These are phyloP conservation scores for Epistrophella euchroma DNA, from an alignment of 2,888 invertebrate species.

Conservation along the genomic window DNA sequence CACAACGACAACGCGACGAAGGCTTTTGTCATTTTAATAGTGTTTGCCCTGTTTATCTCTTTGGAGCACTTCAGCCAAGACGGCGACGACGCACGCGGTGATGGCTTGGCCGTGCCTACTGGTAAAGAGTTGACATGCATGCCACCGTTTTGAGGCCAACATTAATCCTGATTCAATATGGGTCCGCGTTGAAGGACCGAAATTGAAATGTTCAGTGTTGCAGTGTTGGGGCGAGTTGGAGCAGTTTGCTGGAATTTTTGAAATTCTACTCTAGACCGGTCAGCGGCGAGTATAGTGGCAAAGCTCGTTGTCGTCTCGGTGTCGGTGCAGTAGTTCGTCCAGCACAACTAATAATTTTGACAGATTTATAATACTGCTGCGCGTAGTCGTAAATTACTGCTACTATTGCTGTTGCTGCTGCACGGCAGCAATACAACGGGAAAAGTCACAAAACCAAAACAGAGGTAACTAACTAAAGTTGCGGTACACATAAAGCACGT, in stretches of 20 bases:
- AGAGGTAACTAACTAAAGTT: constrained; percentile 6
- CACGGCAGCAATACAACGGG: constrained; percentile 33
- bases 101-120: constrained; percentile 4
- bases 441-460: constrained; percentile 40
- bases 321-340: constrained; percentile 41
- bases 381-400: constrained; percentile 63
- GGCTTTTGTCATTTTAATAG: constrained; percentile 72
- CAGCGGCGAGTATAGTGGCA: constrained; percentile 3
- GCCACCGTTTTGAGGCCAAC: constrained; percentile 63
- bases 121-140: constrained; percentile 50
- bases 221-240: neutral
- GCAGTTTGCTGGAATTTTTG: constrained; percentile 60
- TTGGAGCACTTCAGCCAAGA: constrained; percentile 36
- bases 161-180: constrained; percentile 71
- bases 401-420: neutral
- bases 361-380: constrained; percentile 70
- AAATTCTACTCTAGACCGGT: constrained; percentile 63
- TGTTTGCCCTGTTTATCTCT: constrained; percentile 57
- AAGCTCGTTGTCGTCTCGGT: neutral
- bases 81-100: neutral
- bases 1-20: constrained; percentile 57
- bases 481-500: constrained; percentile 47
- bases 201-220: constrained; percentile 66
- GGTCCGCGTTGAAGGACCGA: constrained; percentile 66
- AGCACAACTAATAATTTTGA: constrained; percentile 66